Evolutionary conservation across 2,888 invertebrate genomes (phyloP), one percentile per base, ranked within the genome.

Genomic region (Caenorhabditis wallacei): DNA sequence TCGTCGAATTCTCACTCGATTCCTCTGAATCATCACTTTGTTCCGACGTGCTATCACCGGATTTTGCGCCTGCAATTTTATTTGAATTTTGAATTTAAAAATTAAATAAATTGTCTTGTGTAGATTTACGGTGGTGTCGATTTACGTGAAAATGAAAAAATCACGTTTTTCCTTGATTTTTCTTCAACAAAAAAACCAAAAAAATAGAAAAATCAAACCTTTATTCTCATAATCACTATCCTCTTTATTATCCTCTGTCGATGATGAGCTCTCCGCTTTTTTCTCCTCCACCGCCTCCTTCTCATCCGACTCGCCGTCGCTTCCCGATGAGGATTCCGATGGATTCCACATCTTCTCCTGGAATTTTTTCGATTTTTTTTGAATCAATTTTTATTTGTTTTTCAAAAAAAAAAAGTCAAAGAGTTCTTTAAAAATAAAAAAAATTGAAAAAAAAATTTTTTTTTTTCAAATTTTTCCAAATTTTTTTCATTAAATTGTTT

Each of bases 281-380:
- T 64, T 37, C 68, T 66, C 40, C 40, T 24, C 51, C 69, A 76
- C 53, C 18, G 75, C 51, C 13, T 75, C 59, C n/a, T 79, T 53
- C 35, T 82, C 84, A 7, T 84, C 84, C 37, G 82, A 69, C 57
- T 84, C 80, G 43, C 43, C 61, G 35, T 82, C 74, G 54, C 80
- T 83, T 2, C 57, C 84, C 1, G 86, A 86, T 13, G 86, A 82
- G 7, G 84, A 81, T 43, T 84, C 84, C n/a, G 84, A 86, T 20
- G 66, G 76, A 66, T 82, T 80, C 72, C 69, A 84, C 86, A 86
- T 86, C 22, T 43, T 54, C 64, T 5, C n/a, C n/a, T n/a, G n/a
- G n/a, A 63, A 70, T 13, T 1, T 7, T 11, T 22, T 5, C 4
- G 10, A 22, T n/a, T 48, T 51, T 46, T 63, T 68, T 11, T 37